Evolutionary conservation across 2,888 invertebrate genomes (phyloP).

Genomic region (Diarsia dahlii): DNA sequence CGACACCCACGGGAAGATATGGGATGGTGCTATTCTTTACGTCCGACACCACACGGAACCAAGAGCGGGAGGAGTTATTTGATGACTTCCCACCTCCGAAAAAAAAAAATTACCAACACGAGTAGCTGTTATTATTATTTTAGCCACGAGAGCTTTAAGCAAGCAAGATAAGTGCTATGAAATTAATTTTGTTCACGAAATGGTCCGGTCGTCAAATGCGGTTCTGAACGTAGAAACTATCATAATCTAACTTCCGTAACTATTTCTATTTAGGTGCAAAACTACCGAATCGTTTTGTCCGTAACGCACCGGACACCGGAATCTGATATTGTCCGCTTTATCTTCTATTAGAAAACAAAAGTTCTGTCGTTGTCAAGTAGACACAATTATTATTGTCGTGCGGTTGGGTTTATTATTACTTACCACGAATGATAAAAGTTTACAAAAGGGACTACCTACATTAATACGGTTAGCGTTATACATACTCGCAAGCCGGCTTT

Average conservation of each 20-base stretch:
- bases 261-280: background rate
- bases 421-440: background rate
- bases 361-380: background rate
- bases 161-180: background rate
- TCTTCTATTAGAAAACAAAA: background rate
- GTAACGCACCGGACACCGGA: background rate
- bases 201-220: background rate
- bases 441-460: background rate
- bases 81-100: too few species aligned
- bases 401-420: background rate
- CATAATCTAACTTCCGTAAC: background rate
- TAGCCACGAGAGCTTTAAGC: background rate
- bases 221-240: background rate
- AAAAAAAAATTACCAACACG: too few species aligned
- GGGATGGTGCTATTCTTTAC: too few species aligned
- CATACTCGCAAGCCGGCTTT: background rate
- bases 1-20: too few species aligned
- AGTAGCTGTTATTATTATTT: background rate
- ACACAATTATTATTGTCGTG: background rate
- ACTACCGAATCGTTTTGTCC: background rate
- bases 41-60: too few species aligned
- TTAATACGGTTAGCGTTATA: background rate
- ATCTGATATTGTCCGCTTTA: background rate
- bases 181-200: background rate
- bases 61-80: too few species aligned